Evolutionary conservation across 1,140 invertebrate genomes (phyloP).

Genomic region (Drosophila neocordata): DNA sequence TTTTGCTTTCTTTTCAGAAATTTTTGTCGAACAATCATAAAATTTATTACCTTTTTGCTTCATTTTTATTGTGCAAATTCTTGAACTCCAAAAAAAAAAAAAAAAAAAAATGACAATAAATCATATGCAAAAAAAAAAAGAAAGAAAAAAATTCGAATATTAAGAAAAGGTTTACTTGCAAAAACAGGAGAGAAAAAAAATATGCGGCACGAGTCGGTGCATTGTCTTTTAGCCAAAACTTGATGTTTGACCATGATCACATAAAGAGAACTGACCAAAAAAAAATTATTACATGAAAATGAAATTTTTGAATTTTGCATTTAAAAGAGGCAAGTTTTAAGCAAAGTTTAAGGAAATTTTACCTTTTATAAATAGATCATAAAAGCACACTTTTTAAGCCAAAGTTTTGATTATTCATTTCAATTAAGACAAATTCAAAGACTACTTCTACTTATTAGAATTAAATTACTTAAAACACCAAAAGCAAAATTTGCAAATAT

Average conservation of each 20-base stretch:
- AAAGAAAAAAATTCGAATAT: background rate
- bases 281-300: slow-evolving; percentile 1
- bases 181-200: background rate
- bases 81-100: slow-evolving; percentile 56
- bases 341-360: no score
- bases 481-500: no score
- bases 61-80: slow-evolving; percentile 69
- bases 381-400: no score
- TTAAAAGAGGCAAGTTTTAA: background rate
- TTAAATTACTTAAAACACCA: no score
- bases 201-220: slow-evolving; percentile 8
- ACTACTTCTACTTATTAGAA: no score
- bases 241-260: background rate
- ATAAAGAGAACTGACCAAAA: background rate
- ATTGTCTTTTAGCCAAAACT: slow-evolving; percentile 12
- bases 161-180: slow-evolving; percentile 36
- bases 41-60: slow-evolving; percentile 73
- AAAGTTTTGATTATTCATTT: no score
- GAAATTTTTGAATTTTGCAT: background rate
- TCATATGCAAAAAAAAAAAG: slow-evolving; percentile 59
- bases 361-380: no score
- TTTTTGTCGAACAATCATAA: slow-evolving; percentile 72
- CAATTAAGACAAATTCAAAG: no score
- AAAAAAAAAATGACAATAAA: slow-evolving; percentile 71
- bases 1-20: slow-evolving; percentile 41